Evolutionary conservation across 1,140 invertebrate species (phyloP).

Genomic region (Teleogryllus occipitalis): DNA sequence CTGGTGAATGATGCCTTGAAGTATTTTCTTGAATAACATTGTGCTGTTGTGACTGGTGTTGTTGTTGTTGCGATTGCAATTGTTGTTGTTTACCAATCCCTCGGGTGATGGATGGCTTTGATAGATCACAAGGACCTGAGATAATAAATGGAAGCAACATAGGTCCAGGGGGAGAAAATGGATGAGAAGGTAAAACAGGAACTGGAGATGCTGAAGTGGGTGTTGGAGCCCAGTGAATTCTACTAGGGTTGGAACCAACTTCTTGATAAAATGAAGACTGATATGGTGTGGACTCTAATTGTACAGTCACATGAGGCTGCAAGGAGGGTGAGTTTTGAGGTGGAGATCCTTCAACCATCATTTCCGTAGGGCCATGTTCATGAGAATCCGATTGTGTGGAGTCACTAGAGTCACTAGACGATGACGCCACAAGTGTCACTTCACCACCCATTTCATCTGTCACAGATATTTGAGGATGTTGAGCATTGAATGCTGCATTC

Average conservation of each 20-base stretch:
- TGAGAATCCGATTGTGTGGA: background rate
- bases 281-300: background rate
- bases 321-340: background rate
- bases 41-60: background rate
- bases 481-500: constrained; percentile 1
- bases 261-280: background rate
- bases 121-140: constrained; percentile 55
- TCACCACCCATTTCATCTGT: constrained; percentile 82
- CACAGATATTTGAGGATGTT: constrained; percentile 74
- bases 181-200: constrained; percentile 39
- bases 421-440: constrained; percentile 60
- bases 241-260: constrained; percentile 20
- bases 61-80: background rate
- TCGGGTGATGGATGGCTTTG: constrained; percentile 67
- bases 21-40: background rate
- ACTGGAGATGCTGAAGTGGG: constrained; percentile 21
- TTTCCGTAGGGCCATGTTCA: background rate
- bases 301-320: background rate
- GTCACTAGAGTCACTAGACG: constrained; percentile 2
- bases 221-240: background rate
- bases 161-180: constrained; percentile 22
- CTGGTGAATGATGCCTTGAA: background rate
- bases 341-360: background rate
- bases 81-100: constrained; percentile 50
- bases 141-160: constrained; percentile 54